Evolutionary conservation across 2,113 vertebrate genomes (phyloP).

Genomic region (Oncorhynchus kisutch): DNA sequence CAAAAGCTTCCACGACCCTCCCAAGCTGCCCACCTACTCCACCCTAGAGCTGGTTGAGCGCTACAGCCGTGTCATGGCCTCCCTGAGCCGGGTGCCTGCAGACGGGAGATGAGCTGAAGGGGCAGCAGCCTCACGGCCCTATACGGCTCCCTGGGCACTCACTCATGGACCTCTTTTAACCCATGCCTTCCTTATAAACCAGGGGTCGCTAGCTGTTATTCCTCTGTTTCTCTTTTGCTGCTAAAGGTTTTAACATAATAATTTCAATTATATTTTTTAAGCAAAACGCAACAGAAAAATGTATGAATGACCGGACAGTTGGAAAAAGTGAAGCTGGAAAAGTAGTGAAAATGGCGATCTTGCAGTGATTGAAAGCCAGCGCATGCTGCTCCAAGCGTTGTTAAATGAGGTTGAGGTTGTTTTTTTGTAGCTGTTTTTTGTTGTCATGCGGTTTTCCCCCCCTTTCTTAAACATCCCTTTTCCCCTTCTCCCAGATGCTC

Average conservation of each 20-base stretch:
- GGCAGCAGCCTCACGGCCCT: constrained; percentile 7
- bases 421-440: constrained; percentile 49
- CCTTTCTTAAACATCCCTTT: constrained; percentile 28
- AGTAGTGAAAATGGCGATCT: constrained; percentile 60
- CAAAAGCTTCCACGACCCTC: constrained; percentile 92
- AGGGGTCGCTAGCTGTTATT: constrained; percentile 86
- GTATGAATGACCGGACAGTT: constrained; percentile 53
- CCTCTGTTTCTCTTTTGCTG: constrained; percentile 89
- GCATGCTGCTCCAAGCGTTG: constrained; percentile 82
- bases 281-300: constrained; percentile 71
- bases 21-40: constrained; percentile 88
- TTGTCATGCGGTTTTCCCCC: constrained; percentile 63
- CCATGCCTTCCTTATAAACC: constrained; percentile 86
- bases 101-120: constrained; percentile 86
- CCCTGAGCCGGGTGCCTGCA: constrained; percentile 84
- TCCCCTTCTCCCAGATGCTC: constrained; percentile 61
- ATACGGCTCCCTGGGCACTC: constrained; percentile 48
- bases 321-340: constrained; percentile 8
- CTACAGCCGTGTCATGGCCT: constrained; percentile 83
- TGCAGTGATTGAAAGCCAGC: constrained; percentile 76
- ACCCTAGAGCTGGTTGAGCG: constrained; percentile 92
- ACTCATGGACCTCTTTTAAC: constrained; percentile 76
- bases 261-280: constrained; percentile 77
- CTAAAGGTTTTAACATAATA: constrained; percentile 73
- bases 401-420: constrained; percentile 68